Conservation (phyloP, 2,888 invertebrate genomes). For the Drosophila koepferae region DNA sequence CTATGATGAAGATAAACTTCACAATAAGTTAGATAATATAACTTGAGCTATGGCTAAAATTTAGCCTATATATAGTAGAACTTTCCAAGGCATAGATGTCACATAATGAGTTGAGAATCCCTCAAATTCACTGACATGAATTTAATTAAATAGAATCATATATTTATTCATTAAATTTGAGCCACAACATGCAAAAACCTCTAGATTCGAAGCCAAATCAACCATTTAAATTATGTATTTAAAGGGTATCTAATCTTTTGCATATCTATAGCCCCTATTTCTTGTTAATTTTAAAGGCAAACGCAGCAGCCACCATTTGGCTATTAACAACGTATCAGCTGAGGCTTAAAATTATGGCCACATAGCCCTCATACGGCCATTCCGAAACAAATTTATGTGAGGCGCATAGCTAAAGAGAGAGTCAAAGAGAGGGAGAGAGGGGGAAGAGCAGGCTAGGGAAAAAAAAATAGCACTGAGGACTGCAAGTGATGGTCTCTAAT, state of each 20-base stretch:
- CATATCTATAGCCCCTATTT: background rate
- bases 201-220: background rate
- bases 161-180: background rate
- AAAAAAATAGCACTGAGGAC: constrained; percentile 45
- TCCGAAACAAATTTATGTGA: constrained; percentile 64
- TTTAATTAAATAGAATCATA: background rate
- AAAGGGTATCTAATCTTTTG: constrained; percentile 15
- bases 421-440: background rate
- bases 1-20: too few species aligned
- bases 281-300: constrained; percentile 65
- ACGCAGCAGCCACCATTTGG: constrained; percentile 44
- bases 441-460: background rate
- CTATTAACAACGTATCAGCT: constrained; percentile 65
- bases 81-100: too few species aligned
- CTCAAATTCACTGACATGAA: too few species aligned
- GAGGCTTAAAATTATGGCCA: constrained; percentile 33
- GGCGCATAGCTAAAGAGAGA: constrained; percentile 19
- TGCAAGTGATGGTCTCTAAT: constrained; percentile 71
- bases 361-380: constrained; percentile 57
- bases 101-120: too few species aligned
- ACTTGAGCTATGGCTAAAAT: too few species aligned
- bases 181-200: background rate
- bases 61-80: too few species aligned
- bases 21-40: too few species aligned
- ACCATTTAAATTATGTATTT: background rate